phyloP scores from a whole-genome alignment of 2,797 vertebrate genomes.

The Cossypha niveicapilla region DNA sequence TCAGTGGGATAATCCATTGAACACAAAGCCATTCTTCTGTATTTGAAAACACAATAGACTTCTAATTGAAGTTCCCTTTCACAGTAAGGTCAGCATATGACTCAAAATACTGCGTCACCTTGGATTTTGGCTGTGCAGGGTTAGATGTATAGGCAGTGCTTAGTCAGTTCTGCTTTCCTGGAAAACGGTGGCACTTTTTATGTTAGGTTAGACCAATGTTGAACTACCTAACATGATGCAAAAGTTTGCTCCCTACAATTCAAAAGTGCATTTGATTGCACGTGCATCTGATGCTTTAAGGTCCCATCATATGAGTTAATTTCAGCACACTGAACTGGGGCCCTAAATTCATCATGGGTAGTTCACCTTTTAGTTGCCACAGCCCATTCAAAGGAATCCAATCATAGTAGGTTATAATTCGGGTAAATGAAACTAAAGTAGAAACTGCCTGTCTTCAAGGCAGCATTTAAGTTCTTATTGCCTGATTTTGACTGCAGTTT shows the following conservation, averaged over 20 bases:
- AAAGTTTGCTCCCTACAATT: neutral
- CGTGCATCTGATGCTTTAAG: neutral
- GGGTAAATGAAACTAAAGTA: neutral
- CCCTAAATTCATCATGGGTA: neutral
- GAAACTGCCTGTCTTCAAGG: neutral
- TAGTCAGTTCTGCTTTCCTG: neutral
- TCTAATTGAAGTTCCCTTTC: slow-evolving; percentile 19
- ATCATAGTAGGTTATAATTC: accelerated
- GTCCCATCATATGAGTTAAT: neutral
- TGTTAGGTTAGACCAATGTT: neutral
- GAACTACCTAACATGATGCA: neutral
- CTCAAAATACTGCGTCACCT: neutral
- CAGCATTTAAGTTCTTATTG: neutral
- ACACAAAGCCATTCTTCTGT: slow-evolving; percentile 39
- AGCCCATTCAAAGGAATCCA: neutral
- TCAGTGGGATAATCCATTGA: neutral
- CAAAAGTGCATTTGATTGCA: neutral
- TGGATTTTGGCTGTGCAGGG: neutral
- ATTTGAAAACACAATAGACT: slow-evolving; percentile 43
- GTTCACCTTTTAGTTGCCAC: neutral
- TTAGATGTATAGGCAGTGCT: neutral
- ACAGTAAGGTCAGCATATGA: slow-evolving; percentile 5
- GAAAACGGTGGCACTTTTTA: neutral
- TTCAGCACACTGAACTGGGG: neutral
- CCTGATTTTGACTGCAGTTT: neutral